Base-by-base conservation (phyloP, 2,113 vertebrate species). In the Xyliphius kryptos region DNA sequence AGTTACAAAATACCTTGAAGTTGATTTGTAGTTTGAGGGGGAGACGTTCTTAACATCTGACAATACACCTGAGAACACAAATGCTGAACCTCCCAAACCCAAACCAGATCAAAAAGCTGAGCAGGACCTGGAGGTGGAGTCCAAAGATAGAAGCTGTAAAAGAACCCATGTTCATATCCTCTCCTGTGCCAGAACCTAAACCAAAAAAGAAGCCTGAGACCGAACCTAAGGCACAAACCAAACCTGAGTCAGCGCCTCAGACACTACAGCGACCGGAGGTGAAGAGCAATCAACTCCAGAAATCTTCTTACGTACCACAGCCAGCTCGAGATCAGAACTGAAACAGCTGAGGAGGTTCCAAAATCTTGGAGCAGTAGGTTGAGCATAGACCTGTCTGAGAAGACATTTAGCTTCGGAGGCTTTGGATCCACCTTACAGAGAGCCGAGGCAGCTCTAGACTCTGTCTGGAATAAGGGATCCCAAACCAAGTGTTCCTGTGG, bases 341-440 rank as follows among this genome's bases (percentile, higher is more conserved):
- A 95, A 0, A 90, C 93, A 36, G 89, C 89, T 0, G 93, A 93
- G 56, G 92, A 91, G 61, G 91, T 93, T 41, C 90, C 93, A 6
- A 96, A 95, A 68, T 93, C 96, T 0, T 98, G 96, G 96, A 96
- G 97, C 36, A 98, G 96, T 72, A 85, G 93, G 54, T 83, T 98
- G 63, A 98, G 96, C 75, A 97, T 98, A 61, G 96, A 98, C 59
- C 90, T 98, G 63, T 92, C 88, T 51, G 96, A 98, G 75, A 98
- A 97, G 81, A 82, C 91, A 14, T 97, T 96, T 75, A 90, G 90
- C 71, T 97, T 97, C 77, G 88, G 87, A 1, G 94, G 91, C 61
- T 97, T 98, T 81, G 96, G 95, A 7, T 94, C 92, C 51, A 94
- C 94, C 0, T 83, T 98, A 44, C 95, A 98, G 38, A 87, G 95